Conservation (phyloP, 2,113 vertebrate species). For the Tympanuchus pallidicinctus region DNA sequence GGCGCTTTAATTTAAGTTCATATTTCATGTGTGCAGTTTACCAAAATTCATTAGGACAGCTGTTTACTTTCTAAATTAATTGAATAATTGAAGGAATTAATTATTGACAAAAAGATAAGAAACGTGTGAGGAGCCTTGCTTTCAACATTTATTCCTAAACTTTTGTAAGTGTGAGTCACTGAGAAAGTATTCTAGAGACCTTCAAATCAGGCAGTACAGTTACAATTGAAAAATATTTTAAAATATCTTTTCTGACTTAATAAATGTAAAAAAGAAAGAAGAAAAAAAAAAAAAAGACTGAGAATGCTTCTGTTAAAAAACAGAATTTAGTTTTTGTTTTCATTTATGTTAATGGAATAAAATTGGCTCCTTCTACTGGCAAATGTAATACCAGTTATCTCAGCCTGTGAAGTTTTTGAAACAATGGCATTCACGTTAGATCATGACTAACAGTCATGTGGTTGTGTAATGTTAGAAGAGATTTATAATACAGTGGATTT, state of each 20-base stretch:
- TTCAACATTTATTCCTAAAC: neutral
- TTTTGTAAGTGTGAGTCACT: neutral
- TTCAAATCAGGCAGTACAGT: neutral
- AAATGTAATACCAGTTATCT: neutral
- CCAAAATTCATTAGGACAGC: neutral
- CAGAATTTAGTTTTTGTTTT: neutral
- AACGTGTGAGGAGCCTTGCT: neutral
- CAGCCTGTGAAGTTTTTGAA: neutral
- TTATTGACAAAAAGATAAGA: neutral
- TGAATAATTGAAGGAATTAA: neutral
- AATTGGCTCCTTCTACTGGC: constrained; percentile 32
- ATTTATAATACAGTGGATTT: neutral
- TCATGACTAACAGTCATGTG: neutral
- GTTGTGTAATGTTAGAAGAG: neutral
- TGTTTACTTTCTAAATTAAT: neutral
- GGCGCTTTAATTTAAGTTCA: neutral
- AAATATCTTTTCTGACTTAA: neutral
- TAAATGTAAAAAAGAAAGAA: neutral
- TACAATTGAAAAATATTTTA: neutral
- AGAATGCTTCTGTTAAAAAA: neutral
- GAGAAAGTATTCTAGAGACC: neutral
- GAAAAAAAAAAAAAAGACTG: neutral
- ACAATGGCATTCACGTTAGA: neutral
- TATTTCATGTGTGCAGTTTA: neutral
- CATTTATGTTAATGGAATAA: neutral